Percentiles rank a stretch among this genome's conserved stretches.
These are phyloP conservation scores for Zaprionus gabonicus DNA, from an alignment of 1,140 invertebrate genomes.

Conservation along the genomic window DNA sequence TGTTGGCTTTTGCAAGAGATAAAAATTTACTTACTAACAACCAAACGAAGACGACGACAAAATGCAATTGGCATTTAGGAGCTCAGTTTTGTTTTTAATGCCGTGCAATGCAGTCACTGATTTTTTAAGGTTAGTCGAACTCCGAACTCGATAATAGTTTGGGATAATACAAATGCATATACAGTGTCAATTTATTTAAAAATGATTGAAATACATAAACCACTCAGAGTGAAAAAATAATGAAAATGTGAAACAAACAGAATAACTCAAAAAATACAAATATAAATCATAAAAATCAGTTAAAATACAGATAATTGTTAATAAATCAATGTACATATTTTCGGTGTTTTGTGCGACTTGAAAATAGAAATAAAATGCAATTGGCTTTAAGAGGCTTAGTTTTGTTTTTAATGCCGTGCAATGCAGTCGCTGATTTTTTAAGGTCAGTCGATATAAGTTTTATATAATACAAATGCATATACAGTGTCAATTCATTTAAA, in stretches of 20 bases:
- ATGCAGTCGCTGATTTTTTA: conserved; percentile 53
- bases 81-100: conserved; percentile 65
- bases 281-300: not conserved
- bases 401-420: conserved; percentile 58
- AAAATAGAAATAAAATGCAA: conserved; percentile 17
- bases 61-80: conserved; percentile 31
- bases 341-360: no score
- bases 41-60: conserved; percentile 22
- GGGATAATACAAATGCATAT: not conserved
- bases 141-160: not conserved
- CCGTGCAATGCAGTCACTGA: conserved; percentile 60
- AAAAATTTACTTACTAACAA: conserved; percentile 36
- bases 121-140: conserved; percentile 4
- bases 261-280: not conserved
- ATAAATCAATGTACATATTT: no score
- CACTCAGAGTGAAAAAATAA: not conserved
- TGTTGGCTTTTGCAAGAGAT: conserved; percentile 65
- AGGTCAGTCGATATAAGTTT: not conserved
- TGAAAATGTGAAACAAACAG: not conserved
- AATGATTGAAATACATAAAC: not conserved
- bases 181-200: not conserved
- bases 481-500: not conserved
- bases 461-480: not conserved
- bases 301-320: no score
- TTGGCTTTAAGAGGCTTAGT: conserved; percentile 49